A percentile compares a stretch with the other conserved stretches of the same genome.
These are phyloP conservation scores for Cheilosia impressa DNA, from an alignment of 2,888 invertebrate genomes.

Conservation along the genomic window DNA sequence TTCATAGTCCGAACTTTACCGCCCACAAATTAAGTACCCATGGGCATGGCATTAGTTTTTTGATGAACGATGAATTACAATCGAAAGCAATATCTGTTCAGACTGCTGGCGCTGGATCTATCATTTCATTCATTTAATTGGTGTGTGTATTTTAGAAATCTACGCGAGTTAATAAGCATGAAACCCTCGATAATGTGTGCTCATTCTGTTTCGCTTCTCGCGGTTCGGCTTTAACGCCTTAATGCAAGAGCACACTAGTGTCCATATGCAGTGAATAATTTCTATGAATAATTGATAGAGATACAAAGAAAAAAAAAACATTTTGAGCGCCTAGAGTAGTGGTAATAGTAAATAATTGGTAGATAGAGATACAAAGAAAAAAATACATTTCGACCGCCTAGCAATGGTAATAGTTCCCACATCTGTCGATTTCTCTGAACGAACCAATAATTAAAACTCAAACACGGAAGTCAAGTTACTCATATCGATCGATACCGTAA, in stretches of 20 bases:
- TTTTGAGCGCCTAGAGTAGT: background rate
- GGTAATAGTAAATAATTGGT: slow-evolving; percentile 31
- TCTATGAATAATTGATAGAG: slow-evolving; percentile 19
- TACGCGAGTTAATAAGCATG: slow-evolving; percentile 18
- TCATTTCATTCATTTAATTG: slow-evolving; percentile 9
- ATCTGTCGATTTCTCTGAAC: slow-evolving; percentile 49
- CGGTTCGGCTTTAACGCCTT: slow-evolving; percentile 5
- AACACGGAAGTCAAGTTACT: slow-evolving; percentile 53
- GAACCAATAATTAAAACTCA: slow-evolving; percentile 49
- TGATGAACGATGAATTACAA: background rate
- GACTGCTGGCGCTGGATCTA: background rate
- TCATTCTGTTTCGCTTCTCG: slow-evolving; percentile 32
- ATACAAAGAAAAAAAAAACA: background rate
- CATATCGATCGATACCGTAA: slow-evolving; percentile 27
- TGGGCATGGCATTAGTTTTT: background rate
- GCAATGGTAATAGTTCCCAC: slow-evolving; percentile 19
- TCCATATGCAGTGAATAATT: slow-evolving; percentile 16
- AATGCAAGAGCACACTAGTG: background rate
- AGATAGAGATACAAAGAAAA: slow-evolving; percentile 6
- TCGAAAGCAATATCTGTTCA: background rate
- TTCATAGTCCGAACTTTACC: no score
- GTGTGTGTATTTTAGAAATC: slow-evolving; percentile 16
- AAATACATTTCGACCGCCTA: background rate
- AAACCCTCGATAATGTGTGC: slow-evolving; percentile 9
- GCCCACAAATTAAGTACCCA: no score